Base-by-base conservation (phyloP, 2,797 vertebrate species). In the Enteromius trimaculatus region DNA sequence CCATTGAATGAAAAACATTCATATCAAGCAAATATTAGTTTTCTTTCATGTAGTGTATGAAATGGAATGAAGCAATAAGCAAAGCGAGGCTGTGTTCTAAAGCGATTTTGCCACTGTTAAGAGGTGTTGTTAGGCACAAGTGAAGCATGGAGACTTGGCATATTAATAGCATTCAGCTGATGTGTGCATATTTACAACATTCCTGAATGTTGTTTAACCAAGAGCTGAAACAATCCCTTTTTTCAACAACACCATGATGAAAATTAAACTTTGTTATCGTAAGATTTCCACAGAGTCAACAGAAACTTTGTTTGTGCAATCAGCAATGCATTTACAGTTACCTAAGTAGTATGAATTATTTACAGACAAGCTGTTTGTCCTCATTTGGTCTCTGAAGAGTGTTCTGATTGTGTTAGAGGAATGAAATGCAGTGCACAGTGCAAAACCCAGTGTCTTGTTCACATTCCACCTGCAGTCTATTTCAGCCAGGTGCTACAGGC, bases 281-380 rank as follows among this genome's bases (percentile, higher is more conserved):
- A 75, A 75, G 29, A n/a, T n/a, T 55, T 74, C 71, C 31, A 37
- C 49, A 49, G 47, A 74, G 49, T 74, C 49, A 77, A 60, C 34
- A 29, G 55, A 62, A 62, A 19, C 16, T n/a, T 34, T 78, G 51
- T 55, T 60, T 62, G 75, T 77, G 55, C 13, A 26, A 78, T 65
- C 60, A 49, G 42, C 19, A 66, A 51, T 79, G 77, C 29, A 37
- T 79, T 66, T 65, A 47, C 47, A 79, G 77, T 53, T 66, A 51
- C 29, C 47, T 49, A 19, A 65, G 34, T 23, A 17, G 21, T 14
- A 66, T 79, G 0, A 79, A 79, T 79, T 79, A 79, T 79, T 66
- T 66, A 79, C 42, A 68, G 44, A 64, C 66, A 68, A 65, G 29
- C 62, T 51, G 26, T 79, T 65, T 66, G 44, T 51, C 42, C 62